Conservation (phyloP, 2,888 invertebrate genomes). For the Eretmocerus hayati region DNA sequence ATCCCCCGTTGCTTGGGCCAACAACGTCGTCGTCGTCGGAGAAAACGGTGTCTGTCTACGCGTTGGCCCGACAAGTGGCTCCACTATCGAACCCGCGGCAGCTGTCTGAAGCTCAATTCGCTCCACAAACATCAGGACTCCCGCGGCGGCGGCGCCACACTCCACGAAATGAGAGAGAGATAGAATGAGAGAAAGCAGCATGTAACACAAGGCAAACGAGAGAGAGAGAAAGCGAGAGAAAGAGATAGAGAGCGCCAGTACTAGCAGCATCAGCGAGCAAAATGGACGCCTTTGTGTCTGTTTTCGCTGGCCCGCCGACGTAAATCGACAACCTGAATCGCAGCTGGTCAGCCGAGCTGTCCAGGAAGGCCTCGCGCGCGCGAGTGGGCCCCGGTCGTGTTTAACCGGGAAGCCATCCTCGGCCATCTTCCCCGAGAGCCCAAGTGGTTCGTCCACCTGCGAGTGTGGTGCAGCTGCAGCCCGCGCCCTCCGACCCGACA, state of each 20-base stretch:
- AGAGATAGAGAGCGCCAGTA: slow-evolving; percentile 5
- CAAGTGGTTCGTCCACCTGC: not conserved
- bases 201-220: not conserved
- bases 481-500: not conserved
- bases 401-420: not conserved
- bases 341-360: not conserved
- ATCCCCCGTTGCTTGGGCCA: too few relatives aligned
- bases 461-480: not conserved
- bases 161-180: slow-evolving; percentile 1
- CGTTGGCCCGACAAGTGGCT: too few relatives aligned
- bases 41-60: too few relatives aligned
- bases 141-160: not conserved
- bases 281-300: slow-evolving; percentile 49
- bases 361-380: not conserved
- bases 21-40: not conserved
- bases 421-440: not conserved
- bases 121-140: not conserved
- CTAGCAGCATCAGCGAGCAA: slow-evolving; percentile 30
- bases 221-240: slow-evolving; percentile 7
- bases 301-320: slow-evolving; percentile 43
- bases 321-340: slow-evolving; percentile 35
- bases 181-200: not conserved
- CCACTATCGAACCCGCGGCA: not conserved
- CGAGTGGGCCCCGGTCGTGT: not conserved
- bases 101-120: not conserved